These are phyloP conservation scores for Rhinopomastus cyanomelas DNA, from an alignment of 2,113 vertebrate species.

Conservation along the genomic window DNA sequence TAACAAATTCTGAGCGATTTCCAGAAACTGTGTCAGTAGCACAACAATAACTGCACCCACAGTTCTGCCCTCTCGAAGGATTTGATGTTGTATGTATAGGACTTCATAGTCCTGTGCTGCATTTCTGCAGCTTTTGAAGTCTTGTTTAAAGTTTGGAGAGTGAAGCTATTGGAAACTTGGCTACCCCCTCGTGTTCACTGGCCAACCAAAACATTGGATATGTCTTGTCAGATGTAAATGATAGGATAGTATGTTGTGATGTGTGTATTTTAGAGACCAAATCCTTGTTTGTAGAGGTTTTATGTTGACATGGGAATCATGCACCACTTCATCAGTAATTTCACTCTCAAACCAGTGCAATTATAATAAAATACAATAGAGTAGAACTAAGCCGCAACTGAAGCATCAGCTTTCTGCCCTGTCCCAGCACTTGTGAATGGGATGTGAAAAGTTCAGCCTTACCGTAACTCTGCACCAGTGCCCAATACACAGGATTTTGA, in stretches of 20 bases:
- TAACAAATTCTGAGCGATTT: slow-evolving; percentile 34
- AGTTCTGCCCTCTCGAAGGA: slow-evolving; percentile 24
- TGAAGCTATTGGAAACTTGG: slow-evolving; percentile 57
- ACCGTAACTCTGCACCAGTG: slow-evolving; percentile 9
- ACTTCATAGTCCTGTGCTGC: not conserved
- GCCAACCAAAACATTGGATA: slow-evolving; percentile 62
- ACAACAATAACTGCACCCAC: slow-evolving; percentile 27
- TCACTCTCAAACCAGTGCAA: slow-evolving; percentile 54
- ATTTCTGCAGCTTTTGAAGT: slow-evolving; percentile 55
- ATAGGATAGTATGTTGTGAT: slow-evolving; percentile 53
- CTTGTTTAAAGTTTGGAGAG: slow-evolving; percentile 43
- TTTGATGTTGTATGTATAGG: slow-evolving; percentile 30
- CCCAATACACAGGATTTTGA: not conserved
- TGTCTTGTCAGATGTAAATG: slow-evolving; percentile 64
- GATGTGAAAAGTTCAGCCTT: slow-evolving; percentile 65
- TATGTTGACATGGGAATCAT: slow-evolving; percentile 66
- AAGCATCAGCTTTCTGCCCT: slow-evolving; percentile 46
- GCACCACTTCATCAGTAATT: slow-evolving; percentile 71
- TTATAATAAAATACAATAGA: slow-evolving; percentile 68
- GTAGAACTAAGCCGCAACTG: slow-evolving; percentile 64
- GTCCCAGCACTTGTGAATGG: slow-evolving; percentile 49
- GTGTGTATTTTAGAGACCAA: slow-evolving; percentile 65
- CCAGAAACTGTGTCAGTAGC: slow-evolving; percentile 35
- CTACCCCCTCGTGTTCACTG: not conserved
- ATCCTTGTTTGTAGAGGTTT: slow-evolving; percentile 66